Percentiles rank a stretch among this genome's conserved stretches.
Conservation (phyloP, 2,888 invertebrate species). For the Volucella bombylans region DNA sequence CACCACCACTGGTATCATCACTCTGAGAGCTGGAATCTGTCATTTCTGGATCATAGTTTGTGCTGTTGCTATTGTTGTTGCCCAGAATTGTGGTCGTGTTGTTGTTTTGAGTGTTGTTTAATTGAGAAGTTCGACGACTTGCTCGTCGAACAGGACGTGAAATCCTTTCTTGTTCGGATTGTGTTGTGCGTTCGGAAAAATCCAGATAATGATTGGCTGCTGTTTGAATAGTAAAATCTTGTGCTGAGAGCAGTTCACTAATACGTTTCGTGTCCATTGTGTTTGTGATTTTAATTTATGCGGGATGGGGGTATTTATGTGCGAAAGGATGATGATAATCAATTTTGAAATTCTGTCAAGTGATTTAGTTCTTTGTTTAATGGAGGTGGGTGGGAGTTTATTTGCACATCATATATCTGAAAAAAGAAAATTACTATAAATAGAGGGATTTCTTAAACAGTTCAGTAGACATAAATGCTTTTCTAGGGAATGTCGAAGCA, state of each 20-base stretch:
- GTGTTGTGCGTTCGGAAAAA: constrained; percentile 76
- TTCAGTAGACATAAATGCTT: too few relatives aligned
- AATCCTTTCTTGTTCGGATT: constrained; percentile 78
- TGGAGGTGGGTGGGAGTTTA: constrained; percentile 7
- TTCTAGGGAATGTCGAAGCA: too few relatives aligned
- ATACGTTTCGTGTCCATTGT: constrained; percentile 72
- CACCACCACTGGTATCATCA: constrained; percentile 82
- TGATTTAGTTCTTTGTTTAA: constrained; percentile 10
- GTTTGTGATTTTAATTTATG: constrained; percentile 10
- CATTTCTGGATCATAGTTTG: constrained; percentile 81
- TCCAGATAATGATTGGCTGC: constrained; percentile 75
- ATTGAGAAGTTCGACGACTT: constrained; percentile 80
- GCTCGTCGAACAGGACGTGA: constrained; percentile 80
- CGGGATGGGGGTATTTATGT: not conserved
- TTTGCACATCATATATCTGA: constrained; percentile 48
- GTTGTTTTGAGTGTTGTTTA: constrained; percentile 77
- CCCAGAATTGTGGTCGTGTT: constrained; percentile 77
- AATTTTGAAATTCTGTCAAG: constrained; percentile 1
- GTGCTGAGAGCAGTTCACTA: constrained; percentile 67
- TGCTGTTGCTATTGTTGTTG: constrained; percentile 76
- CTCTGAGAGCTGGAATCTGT: constrained; percentile 83
- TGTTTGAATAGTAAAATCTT: constrained; percentile 74
- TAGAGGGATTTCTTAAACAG: not conserved
- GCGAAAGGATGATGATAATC: not conserved
- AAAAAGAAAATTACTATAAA: constrained; percentile 10